Conservation (phyloP, 2,797 vertebrate genomes). For the Florisuga fusca region DNA sequence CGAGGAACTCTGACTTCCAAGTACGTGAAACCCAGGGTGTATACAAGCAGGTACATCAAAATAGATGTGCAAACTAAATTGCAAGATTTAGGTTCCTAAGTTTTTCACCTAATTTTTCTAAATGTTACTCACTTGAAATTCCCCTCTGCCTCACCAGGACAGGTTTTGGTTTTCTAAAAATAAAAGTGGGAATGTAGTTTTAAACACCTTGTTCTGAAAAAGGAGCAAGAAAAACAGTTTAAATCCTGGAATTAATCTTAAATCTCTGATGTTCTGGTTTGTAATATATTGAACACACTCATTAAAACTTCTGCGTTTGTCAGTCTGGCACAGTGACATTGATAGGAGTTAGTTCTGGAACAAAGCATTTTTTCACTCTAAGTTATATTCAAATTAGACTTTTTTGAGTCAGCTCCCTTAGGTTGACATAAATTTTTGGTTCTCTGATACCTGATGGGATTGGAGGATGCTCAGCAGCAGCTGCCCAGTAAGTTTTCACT, state of each 20-base stretch:
- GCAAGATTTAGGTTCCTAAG: background rate
- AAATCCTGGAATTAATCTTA: background rate
- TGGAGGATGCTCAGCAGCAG: background rate
- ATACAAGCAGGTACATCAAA: background rate
- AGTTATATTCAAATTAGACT: background rate
- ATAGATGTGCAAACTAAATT: background rate
- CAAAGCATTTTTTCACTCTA: background rate
- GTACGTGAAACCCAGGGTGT: background rate
- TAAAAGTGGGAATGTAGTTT: background rate
- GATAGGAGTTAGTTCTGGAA: background rate
- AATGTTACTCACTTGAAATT: background rate
- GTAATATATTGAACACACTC: background rate
- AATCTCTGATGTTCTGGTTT: background rate
- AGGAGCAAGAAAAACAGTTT: background rate
- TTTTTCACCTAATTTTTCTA: constrained; percentile 25
- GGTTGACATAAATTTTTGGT: background rate
- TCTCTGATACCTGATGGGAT: background rate
- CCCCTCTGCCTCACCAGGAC: background rate
- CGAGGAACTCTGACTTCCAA: background rate
- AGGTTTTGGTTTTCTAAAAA: background rate
- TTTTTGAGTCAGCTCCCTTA: background rate
- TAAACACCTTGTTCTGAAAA: background rate
- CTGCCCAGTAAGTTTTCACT: background rate
- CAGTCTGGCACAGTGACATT: background rate
- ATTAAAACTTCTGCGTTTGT: background rate